Evolutionary conservation across 2,797 vertebrate species (phyloP).

Genomic region (Labeo calbasu): DNA sequence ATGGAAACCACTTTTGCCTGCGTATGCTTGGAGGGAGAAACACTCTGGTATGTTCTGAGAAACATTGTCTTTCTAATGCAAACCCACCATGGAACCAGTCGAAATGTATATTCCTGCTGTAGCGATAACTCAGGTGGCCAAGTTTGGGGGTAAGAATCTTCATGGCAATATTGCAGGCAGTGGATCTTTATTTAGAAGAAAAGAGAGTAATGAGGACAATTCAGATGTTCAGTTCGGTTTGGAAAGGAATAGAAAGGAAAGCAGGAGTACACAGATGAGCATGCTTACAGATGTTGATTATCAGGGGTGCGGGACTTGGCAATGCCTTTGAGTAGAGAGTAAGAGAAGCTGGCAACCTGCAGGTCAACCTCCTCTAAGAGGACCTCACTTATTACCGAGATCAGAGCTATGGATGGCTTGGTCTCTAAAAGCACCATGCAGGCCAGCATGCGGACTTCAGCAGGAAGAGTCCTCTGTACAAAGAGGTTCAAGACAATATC

Average conservation of each 20-base stretch:
- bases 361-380: conserved; percentile 78
- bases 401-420: conserved; percentile 79
- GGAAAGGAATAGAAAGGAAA: neutral
- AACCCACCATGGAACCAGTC: conserved; percentile 80
- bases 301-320: conserved; percentile 79
- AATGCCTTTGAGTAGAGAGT: conserved; percentile 79
- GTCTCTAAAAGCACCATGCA: conserved; percentile 82
- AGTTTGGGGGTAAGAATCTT: conserved; percentile 81
- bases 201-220: neutral
- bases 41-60: no score
- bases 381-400: conserved; percentile 77
- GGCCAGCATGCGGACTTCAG: conserved; percentile 81
- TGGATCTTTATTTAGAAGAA: conserved; percentile 69
- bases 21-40: no score
- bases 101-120: conserved; percentile 77
- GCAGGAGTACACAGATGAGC: neutral
- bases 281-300: conserved; percentile 81
- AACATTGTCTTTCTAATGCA: neutral
- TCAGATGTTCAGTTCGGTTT: neutral
- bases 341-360: conserved; percentile 83
- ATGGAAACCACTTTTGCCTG: no score
- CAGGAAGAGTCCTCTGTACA: conserved; percentile 70
- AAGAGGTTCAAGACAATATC: conserved; percentile 79
- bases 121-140: conserved; percentile 74
- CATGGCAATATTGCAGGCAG: conserved; percentile 81